phyloP scores from a whole-genome alignment of 2,113 vertebrate species.

The Camelus dromedarius region DNA sequence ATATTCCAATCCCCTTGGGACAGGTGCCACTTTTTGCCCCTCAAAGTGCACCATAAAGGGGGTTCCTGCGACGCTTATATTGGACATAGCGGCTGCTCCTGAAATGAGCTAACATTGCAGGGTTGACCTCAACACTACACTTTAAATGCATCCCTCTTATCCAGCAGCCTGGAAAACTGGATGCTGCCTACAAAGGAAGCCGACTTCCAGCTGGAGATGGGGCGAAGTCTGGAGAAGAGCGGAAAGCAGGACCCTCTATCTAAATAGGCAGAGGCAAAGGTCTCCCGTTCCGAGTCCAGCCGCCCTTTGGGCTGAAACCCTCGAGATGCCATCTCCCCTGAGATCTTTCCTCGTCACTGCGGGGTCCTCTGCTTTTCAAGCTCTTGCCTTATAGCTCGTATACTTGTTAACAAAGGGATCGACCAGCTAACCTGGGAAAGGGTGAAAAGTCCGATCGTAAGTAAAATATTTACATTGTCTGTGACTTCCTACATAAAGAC shows the following conservation, averaged over 20 bases:
- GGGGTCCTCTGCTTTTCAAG: neutral
- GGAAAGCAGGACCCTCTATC: neutral
- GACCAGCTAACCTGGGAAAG: neutral
- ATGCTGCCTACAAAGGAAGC: neutral
- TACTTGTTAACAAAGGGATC: neutral
- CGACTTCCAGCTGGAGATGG: neutral
- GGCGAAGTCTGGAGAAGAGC: neutral
- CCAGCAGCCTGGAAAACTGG: neutral
- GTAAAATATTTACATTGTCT: slow-evolving; percentile 6
- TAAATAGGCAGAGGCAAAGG: neutral
- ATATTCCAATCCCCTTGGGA: neutral
- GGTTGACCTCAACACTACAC: neutral
- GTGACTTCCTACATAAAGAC: slow-evolving; percentile 17
- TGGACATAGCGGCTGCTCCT: neutral
- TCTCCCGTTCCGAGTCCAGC: too few relatives aligned
- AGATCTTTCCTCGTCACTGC: neutral
- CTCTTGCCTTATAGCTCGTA: neutral
- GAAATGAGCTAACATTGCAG: neutral
- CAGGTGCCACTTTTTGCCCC: neutral
- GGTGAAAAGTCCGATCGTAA: neutral
- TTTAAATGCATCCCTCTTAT: neutral
- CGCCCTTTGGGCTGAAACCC: neutral
- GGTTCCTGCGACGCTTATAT: neutral
- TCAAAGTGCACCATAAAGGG: neutral
- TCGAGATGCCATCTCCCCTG: neutral